Evolutionary conservation across 2,797 vertebrate genomes (phyloP), one percentile per base, ranked within the genome.

Genomic region (Typhlichthys subterraneus): DNA sequence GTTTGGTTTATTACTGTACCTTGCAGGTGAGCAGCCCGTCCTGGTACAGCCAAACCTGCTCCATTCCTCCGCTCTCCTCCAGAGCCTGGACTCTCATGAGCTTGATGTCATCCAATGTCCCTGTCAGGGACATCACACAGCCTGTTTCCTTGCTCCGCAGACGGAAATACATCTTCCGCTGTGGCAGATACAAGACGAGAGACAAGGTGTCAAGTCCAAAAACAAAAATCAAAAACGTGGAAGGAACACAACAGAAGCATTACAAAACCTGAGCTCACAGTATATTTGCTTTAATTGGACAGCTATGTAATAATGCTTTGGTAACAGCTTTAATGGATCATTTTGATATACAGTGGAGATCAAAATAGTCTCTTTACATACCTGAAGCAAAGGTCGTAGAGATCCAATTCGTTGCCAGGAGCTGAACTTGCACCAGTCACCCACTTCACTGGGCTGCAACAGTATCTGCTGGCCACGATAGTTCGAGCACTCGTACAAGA

Each of bases 11-110:
- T 12, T 12, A 2, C 0, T 42, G 9, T 85, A 99, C 97, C 94
- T 94, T 96, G 91, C 94, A 95, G 63, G 75, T 91, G 73, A 99
- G 87, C 66, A 87, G 91, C 59, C 97, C 96, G 8, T 95, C 91
- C 58, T 89, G 92, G 74, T 96, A 99, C 73, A 95, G 72, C 97
- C 97, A 99, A 50, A 96, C 82, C 89, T 98, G 96, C 70, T 98
- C 96, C 2, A 91, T 81, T 1, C 91, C 94, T 31, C 91, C 93
- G 0, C 87, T 89, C 45, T 97, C 95, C 77, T 99, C 96, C 82
- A 92, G 73, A 9, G 89, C 93, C 77, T 97, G 96, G 71, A 98
- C 85, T 72, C 97, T 92, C 72, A 98, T 92, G 80, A 99, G 94
- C 73, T 94, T 95, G 67, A 98, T 80, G 72, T 98, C 96, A 12